Conservation (phyloP, 2,113 vertebrate species). For the Petroica traversi region DNA sequence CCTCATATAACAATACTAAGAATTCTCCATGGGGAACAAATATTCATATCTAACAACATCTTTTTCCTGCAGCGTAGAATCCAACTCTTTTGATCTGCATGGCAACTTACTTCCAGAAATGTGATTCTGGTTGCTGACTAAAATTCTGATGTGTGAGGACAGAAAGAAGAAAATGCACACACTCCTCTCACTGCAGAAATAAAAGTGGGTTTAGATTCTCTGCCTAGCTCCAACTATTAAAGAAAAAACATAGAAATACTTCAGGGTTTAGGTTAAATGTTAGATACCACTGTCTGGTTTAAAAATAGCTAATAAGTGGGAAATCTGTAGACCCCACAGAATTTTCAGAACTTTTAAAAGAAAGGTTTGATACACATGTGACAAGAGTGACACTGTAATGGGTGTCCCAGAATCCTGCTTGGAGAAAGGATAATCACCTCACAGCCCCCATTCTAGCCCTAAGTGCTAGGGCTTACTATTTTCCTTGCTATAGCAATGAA, state of each 20-base stretch:
- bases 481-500: background rate
- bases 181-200: background rate
- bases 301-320: background rate
- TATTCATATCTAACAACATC: background rate
- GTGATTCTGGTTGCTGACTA: background rate
- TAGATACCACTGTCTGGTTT: background rate
- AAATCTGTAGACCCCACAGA: background rate
- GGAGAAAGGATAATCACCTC: background rate
- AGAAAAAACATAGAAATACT: background rate
- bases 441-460: background rate
- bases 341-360: background rate
- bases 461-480: background rate
- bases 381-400: background rate
- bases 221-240: background rate
- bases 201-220: background rate
- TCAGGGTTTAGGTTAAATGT: background rate
- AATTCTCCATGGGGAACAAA: background rate
- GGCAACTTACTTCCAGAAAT: background rate
- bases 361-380: accelerated
- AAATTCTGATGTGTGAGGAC: background rate
- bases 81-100: background rate
- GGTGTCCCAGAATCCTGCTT: background rate
- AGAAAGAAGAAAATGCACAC: background rate
- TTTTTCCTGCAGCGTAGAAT: background rate
- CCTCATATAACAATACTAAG: background rate